These are phyloP conservation scores for Temnothorax ravouxi DNA, from an alignment of 2,888 invertebrate genomes.

Conservation along the genomic window DNA sequence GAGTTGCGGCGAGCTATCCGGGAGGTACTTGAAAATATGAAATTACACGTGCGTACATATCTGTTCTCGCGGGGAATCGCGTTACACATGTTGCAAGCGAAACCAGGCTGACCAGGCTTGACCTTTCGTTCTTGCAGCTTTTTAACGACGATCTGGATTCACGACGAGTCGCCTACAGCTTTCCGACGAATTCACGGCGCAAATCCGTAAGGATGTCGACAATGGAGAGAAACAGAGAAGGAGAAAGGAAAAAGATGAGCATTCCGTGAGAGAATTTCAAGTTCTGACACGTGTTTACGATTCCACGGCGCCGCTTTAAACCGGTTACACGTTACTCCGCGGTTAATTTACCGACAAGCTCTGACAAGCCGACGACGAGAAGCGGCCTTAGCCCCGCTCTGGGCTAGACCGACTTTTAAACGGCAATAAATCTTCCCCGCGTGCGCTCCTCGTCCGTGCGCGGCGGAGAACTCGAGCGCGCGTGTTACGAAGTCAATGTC, in stretches of 20 bases:
- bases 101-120: neutral
- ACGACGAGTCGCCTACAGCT: neutral
- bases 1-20: neutral
- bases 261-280: neutral
- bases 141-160: neutral
- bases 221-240: neutral
- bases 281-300: conserved; percentile 38
- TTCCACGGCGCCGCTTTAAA: conserved; percentile 65
- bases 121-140: neutral
- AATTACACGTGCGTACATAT: conserved; percentile 22
- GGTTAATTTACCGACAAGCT: conserved; percentile 65
- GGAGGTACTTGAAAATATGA: conserved; percentile 42
- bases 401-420: conserved; percentile 48
- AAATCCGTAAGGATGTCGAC: neutral
- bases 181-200: neutral
- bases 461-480: neutral
- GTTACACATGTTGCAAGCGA: conserved; percentile 20
- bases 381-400: conserved; percentile 36
- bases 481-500: conserved; percentile 4
- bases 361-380: conserved; percentile 64
- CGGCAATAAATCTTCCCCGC: conserved; percentile 50
- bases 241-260: neutral
- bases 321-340: conserved; percentile 74
- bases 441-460: conserved; percentile 22
- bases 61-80: conserved; percentile 8